phyloP scores from a whole-genome alignment of 2,797 vertebrate species.

The Etheostoma nigrum region DNA sequence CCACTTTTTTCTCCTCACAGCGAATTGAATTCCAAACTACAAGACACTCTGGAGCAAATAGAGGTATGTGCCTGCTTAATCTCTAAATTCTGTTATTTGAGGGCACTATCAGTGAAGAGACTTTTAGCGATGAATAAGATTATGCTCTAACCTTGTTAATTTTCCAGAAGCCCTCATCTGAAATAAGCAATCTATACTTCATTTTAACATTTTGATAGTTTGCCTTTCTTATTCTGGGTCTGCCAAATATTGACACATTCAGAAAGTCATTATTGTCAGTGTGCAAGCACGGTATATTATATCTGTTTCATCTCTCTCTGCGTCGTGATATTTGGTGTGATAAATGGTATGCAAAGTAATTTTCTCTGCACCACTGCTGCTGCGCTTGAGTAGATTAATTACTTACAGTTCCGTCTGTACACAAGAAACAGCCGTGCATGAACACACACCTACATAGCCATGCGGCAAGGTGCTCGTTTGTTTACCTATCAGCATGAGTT shows the following conservation, averaged over 20 bases:
- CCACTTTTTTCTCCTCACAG: conserved; percentile 73
- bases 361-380: conserved; percentile 55
- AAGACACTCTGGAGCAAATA: conserved; percentile 98
- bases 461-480: conserved; percentile 30
- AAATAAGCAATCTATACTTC: conserved; percentile 55
- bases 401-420: conserved; percentile 51
- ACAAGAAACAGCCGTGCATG: conserved; percentile 25
- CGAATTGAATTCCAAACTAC: conserved; percentile 97
- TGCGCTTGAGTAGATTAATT: conserved; percentile 69
- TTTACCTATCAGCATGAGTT: conserved; percentile 54
- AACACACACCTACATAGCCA: background rate
- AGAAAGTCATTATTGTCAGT: conserved; percentile 60
- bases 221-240: conserved; percentile 43
- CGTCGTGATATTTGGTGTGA: conserved; percentile 45
- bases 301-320: conserved; percentile 62
- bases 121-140: conserved; percentile 23
- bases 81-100: conserved; percentile 40
- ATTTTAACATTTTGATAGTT: conserved; percentile 57
- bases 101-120: conserved; percentile 20
- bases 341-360: conserved; percentile 74
- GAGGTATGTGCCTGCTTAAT: conserved; percentile 87
- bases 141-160: conserved; percentile 38
- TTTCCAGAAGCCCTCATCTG: conserved; percentile 38
- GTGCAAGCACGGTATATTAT: conserved; percentile 48
- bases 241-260: conserved; percentile 66